phyloP scores from a whole-genome alignment of 2,888 invertebrate species.

The Chalcis sispes region DNA sequence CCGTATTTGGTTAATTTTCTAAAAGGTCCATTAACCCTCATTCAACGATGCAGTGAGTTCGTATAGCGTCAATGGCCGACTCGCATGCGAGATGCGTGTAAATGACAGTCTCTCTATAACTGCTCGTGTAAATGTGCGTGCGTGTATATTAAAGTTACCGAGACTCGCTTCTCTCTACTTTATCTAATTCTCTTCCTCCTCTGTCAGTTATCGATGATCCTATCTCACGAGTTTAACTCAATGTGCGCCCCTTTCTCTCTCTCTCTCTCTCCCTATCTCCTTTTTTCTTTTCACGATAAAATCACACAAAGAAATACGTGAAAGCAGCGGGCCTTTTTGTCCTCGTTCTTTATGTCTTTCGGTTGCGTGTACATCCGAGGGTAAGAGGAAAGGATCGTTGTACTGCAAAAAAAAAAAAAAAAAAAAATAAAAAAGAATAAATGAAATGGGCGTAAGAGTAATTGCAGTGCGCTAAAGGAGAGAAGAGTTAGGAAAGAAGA shows the following conservation, averaged over 20 bases:
- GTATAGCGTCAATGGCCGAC: slow-evolving; percentile 46
- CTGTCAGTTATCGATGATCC: slow-evolving; percentile 47
- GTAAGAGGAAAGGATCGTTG: slow-evolving; percentile 6
- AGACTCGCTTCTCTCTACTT: slow-evolving; percentile 4
- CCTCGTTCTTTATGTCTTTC: slow-evolving; percentile 37
- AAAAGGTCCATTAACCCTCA: slow-evolving; percentile 51
- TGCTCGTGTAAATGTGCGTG: neutral
- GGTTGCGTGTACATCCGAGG: neutral
- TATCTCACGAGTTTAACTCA: slow-evolving; percentile 15
- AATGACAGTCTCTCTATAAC: slow-evolving; percentile 57
- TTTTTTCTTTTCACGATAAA: slow-evolving; percentile 46
- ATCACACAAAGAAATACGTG: slow-evolving; percentile 47
- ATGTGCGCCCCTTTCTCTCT: neutral
- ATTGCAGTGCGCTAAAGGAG: slow-evolving; percentile 1
- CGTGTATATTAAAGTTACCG: too few species aligned
- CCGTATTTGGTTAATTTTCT: slow-evolving; percentile 52
- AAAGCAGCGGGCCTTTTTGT: slow-evolving; percentile 12
- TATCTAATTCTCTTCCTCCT: neutral
- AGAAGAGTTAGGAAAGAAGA: too few species aligned
- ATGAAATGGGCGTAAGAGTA: neutral
- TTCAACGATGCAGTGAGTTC: slow-evolving; percentile 7
- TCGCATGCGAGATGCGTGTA: slow-evolving; percentile 56
- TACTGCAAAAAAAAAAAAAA: slow-evolving; percentile 9
- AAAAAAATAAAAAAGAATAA: slow-evolving; percentile 1
- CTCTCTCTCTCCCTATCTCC: neutral